A percentile compares a stretch with the other conserved stretches of the same genome.
Conservation (phyloP, 2,888 invertebrate species). For the Acanthococcus lagerstroemiae region DNA sequence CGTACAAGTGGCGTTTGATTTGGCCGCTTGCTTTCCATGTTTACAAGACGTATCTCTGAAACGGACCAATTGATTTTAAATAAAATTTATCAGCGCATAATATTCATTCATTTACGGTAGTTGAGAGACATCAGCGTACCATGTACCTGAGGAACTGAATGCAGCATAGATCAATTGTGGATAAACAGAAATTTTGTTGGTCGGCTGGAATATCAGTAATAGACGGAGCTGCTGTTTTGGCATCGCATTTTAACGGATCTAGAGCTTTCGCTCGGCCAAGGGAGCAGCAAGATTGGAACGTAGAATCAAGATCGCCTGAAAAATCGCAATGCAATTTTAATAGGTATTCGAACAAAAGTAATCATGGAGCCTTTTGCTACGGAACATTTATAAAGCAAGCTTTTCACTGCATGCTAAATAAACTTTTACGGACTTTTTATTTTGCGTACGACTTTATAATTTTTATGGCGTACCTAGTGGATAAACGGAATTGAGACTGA, state of each 20-base stretch:
- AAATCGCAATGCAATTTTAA: not conserved
- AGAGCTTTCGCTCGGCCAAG: conserved; percentile 2
- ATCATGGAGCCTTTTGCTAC: no score
- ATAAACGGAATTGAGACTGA: no score
- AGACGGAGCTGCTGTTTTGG: not conserved
- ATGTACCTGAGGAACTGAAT: conserved; percentile 43
- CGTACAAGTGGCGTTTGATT: not conserved
- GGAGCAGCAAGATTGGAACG: conserved; percentile 3
- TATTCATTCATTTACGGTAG: no score
- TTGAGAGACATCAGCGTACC: not conserved
- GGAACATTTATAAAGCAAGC: no score
- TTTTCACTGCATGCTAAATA: no score
- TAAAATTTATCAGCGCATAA: no score
- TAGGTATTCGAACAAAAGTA: no score
- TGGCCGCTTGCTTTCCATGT: conserved; percentile 5
- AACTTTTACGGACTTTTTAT: no score
- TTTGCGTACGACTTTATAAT: no score
- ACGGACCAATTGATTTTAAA: not conserved
- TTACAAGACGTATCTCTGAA: conserved; percentile 11
- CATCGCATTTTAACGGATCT: conserved; percentile 9
- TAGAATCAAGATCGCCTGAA: conserved; percentile 4
- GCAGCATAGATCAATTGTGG: conserved; percentile 52
- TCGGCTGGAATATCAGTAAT: conserved; percentile 45
- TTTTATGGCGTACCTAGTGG: no score
- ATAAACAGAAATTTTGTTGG: conserved; percentile 52